Evolutionary conservation across 2,113 vertebrate species (phyloP).

Genomic region (Hippoglossus stenolepis): DNA sequence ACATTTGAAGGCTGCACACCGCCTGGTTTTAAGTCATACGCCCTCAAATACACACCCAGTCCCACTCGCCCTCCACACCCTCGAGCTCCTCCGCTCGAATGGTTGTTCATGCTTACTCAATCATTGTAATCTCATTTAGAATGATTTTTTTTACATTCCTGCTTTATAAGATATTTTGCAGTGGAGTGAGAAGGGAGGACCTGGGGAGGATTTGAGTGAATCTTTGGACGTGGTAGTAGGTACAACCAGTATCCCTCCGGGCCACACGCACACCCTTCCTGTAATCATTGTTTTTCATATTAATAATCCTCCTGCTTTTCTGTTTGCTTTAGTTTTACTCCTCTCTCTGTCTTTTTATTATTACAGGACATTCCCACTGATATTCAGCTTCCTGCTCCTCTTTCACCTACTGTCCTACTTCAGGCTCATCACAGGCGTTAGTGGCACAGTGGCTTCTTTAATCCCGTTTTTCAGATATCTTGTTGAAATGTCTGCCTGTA

Average conservation of each 20-base stretch:
- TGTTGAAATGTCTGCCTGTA: neutral
- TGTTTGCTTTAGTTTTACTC: neutral
- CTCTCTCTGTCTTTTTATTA: conserved; percentile 3
- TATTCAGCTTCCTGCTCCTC: conserved; percentile 7
- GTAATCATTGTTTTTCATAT: conserved; percentile 23
- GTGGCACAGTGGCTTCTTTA: neutral
- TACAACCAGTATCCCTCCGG: conserved; percentile 16
- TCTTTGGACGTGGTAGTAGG: neutral
- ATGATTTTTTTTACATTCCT: conserved; percentile 21
- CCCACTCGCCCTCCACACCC: conserved; percentile 51
- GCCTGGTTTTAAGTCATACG: conserved; percentile 30
- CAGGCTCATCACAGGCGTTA: neutral
- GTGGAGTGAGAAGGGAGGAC: neutral
- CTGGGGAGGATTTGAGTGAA: neutral
- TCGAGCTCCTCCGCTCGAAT: conserved; percentile 6
- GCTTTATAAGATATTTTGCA: neutral
- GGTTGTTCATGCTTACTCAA: conserved; percentile 41
- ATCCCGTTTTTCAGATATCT: neutral
- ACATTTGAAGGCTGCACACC: neutral
- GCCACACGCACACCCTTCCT: neutral
- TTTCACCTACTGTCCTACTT: neutral
- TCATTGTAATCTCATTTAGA: conserved; percentile 19
- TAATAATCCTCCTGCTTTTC: neutral
- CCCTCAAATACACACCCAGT: conserved; percentile 23
- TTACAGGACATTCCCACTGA: conserved; percentile 2